Evolutionary conservation across 2,113 vertebrate genomes (phyloP).

Genomic region (Amazona vittata): DNA sequence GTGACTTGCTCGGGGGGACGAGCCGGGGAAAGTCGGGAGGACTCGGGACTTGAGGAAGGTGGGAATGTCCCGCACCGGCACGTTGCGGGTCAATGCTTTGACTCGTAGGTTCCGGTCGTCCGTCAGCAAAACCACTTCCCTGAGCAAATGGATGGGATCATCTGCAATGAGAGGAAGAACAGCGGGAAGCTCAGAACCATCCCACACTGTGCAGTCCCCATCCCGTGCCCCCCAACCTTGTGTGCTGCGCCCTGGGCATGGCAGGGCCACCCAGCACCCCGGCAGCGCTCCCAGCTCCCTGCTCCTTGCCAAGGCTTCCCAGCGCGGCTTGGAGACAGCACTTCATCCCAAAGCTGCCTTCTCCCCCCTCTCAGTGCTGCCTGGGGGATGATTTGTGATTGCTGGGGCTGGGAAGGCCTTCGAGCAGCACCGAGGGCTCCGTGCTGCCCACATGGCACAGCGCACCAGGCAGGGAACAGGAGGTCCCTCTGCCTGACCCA

Average conservation of each 20-base stretch:
- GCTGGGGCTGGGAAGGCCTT: background rate
- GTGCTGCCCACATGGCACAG: background rate
- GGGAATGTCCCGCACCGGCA: conserved; percentile 95
- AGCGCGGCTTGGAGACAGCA: fast-evolving
- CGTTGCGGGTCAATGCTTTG: conserved; percentile 95
- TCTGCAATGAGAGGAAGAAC: conserved; percentile 71
- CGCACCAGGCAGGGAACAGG: background rate
- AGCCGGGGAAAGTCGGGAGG: no score
- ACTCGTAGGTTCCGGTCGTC: conserved; percentile 96
- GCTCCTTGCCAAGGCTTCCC: background rate
- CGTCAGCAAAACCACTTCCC: conserved; percentile 94
- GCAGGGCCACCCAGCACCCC: background rate
- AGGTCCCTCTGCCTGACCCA: conserved; percentile 24
- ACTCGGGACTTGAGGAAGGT: conserved; percentile 92
- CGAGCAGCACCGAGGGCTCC: background rate
- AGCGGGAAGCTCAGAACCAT: background rate
- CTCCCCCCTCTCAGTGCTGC: background rate
- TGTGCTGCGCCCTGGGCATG: background rate
- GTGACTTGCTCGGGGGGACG: conserved; percentile 49
- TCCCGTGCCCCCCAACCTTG: fast-evolving
- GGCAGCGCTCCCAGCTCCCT: background rate
- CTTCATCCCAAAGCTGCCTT: fast-evolving
- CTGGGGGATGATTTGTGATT: background rate
- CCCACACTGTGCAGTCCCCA: fast-evolving
- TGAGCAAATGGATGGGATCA: conserved; percentile 86